Percentiles rank a stretch among this genome's conserved stretches.
Conservation (phyloP, 2,113 vertebrate genomes). For the Calidris pygmaea region DNA sequence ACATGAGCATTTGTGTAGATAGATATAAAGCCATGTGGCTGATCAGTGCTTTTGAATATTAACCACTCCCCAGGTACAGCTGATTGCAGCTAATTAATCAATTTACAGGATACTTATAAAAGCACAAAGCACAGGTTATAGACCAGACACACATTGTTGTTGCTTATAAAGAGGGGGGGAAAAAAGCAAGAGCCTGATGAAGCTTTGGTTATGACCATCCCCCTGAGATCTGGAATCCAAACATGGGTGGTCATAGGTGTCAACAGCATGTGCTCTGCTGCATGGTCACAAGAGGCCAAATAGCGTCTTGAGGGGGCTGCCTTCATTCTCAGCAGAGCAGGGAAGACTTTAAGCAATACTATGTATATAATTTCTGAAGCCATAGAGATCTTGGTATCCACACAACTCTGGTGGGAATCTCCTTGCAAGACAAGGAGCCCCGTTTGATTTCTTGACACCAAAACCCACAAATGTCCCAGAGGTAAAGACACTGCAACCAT, state of each 20-base stretch:
- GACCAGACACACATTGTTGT: background rate
- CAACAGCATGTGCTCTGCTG: rapidly evolving
- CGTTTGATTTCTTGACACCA: background rate
- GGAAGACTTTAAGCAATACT: background rate
- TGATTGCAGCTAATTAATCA: background rate
- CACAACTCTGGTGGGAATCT: background rate
- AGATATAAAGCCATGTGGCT: background rate
- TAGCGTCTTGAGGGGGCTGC: background rate
- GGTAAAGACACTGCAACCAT: background rate
- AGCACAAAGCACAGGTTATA: background rate
- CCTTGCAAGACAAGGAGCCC: background rate
- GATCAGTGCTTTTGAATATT: background rate
- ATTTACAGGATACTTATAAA: background rate
- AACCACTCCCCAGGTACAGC: background rate
- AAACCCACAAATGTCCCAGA: background rate
- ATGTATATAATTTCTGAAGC: background rate
- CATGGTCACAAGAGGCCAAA: background rate
- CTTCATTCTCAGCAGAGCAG: background rate
- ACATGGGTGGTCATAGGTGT: background rate
- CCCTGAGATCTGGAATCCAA: background rate
- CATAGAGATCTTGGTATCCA: background rate
- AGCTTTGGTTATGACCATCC: background rate
- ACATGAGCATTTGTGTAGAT: background rate
- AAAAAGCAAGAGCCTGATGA: background rate
- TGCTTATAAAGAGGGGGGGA: background rate